These are phyloP conservation scores for Eupithecia pulchellata DNA, from an alignment of 2,888 invertebrate genomes.

Conservation along the genomic window DNA sequence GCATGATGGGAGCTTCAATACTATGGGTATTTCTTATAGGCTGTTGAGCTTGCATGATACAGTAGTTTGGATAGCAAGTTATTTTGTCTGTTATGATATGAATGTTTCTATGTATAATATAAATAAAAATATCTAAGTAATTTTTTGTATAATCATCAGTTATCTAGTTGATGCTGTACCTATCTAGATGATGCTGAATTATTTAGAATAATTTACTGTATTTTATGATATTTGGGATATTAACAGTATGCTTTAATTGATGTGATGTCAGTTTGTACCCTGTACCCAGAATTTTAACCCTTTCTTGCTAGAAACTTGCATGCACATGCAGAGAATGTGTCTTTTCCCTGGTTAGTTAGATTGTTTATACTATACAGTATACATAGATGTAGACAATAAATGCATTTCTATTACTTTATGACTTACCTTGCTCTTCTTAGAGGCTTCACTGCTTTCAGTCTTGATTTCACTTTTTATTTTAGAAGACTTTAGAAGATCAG, in stretches of 20 bases:
- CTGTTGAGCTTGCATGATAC: neutral
- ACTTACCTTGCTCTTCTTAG: slow-evolving; percentile 30
- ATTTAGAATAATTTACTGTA: neutral
- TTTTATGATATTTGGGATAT: too few species aligned
- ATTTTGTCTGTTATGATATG: neutral
- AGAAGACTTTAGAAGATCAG: neutral
- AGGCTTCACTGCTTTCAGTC: slow-evolving; percentile 19
- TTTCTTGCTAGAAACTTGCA: neutral
- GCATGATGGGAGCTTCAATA: too few species aligned
- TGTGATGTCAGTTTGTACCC: neutral
- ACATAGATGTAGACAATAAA: too few species aligned
- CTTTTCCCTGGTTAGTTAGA: neutral
- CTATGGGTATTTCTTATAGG: too few species aligned
- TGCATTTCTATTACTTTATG: neutral
- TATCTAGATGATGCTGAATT: neutral
- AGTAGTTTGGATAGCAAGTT: neutral
- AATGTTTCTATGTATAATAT: neutral
- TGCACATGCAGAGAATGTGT: too few species aligned
- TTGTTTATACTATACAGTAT: too few species aligned
- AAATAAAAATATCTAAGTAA: too few species aligned
- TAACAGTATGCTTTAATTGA: too few species aligned
- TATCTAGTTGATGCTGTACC: neutral
- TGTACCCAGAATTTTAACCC: neutral
- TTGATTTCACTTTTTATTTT: slow-evolving; percentile 38
- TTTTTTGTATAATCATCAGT: too few species aligned